Evolutionary conservation across 2,797 vertebrate genomes (phyloP).

Genomic region (Scolopax rusticola): DNA sequence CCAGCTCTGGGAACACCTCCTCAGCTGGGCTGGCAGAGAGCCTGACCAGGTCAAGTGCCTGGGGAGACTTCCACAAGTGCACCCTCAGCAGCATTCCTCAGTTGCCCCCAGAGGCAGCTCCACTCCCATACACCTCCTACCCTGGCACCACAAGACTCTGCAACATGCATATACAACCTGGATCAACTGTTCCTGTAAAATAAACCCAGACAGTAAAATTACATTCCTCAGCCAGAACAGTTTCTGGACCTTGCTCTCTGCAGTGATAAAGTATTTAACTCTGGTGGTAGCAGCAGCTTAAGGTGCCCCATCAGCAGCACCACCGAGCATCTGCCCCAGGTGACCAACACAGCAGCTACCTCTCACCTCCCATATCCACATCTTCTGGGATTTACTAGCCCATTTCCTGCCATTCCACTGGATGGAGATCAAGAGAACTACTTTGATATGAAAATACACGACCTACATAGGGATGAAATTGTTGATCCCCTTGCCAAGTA

Average conservation of each 20-base stretch:
- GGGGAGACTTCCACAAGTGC: background rate
- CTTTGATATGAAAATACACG: background rate
- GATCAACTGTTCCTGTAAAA: background rate
- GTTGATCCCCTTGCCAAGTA: background rate
- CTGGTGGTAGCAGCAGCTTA: background rate
- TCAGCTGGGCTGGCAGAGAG: background rate
- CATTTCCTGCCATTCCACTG: background rate
- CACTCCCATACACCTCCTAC: background rate
- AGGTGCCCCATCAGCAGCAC: background rate
- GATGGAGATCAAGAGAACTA: background rate
- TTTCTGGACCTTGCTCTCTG: background rate
- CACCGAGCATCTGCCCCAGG: accelerated
- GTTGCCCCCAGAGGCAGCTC: background rate
- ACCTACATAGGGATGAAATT: background rate
- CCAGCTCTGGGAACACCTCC: background rate
- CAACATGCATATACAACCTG: background rate
- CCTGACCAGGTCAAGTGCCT: background rate
- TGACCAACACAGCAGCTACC: background rate
- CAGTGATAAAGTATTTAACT: background rate
- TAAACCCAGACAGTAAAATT: background rate
- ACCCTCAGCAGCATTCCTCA: background rate
- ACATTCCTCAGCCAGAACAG: background rate
- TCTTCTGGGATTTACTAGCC: background rate
- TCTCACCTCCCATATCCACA: background rate
- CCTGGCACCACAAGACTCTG: background rate